Conservation (phyloP, 2,113 vertebrate genomes). For the Ophthalmolycus amberensis region DNA sequence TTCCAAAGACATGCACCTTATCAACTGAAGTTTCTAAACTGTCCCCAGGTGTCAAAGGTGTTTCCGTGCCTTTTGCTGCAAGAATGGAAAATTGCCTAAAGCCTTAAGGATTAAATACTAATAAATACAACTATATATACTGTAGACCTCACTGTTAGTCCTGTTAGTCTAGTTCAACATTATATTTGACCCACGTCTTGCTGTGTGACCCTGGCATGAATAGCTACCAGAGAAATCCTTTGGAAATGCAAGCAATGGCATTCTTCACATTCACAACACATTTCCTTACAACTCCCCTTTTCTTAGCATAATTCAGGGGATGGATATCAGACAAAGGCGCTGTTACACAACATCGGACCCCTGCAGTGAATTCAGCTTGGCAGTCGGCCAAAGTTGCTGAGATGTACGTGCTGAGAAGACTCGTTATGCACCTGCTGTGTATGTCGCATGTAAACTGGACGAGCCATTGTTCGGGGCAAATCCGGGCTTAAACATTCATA, state of each 20-base stretch:
- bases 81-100: not conserved
- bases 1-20: not conserved
- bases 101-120: not conserved
- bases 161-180: not conserved
- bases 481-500: not conserved
- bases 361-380: conserved; percentile 27
- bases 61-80: not conserved
- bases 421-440: not conserved
- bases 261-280: conserved; percentile 69
- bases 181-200: conserved; percentile 21
- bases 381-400: conserved; percentile 9
- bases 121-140: not conserved
- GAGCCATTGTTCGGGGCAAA: not conserved
- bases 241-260: conserved; percentile 56
- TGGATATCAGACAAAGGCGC: conserved; percentile 44
- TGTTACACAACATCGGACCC: conserved; percentile 57
- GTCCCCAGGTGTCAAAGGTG: not conserved
- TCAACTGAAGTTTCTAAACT: not conserved
- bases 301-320: conserved; percentile 39
- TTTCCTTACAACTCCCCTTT: conserved; percentile 48
- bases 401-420: conserved; percentile 4
- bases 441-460: not conserved
- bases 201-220: conserved; percentile 23
- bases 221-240: conserved; percentile 19
- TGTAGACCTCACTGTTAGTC: not conserved